Base-by-base conservation (phyloP, 1,140 invertebrate species). In the Drosophila serrata region DNA sequence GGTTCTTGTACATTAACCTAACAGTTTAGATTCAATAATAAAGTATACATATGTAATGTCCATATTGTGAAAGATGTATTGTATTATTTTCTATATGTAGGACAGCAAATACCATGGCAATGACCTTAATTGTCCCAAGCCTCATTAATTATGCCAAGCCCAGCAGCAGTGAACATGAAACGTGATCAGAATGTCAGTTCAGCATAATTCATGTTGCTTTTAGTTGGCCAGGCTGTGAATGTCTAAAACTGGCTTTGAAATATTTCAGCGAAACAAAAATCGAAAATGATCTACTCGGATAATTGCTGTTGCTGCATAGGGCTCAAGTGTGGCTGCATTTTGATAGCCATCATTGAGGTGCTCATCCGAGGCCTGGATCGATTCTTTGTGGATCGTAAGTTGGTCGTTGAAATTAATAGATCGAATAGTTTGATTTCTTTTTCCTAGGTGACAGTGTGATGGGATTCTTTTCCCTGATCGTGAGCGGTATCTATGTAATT, bases 381-480 rank as follows among this genome's bases (percentile, higher is more conserved):
- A 0, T 84, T 75, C 45, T 49, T 88, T 43, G 68, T 90, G 27
- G 84, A 90, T 40, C 67, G 84, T 88, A 59, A 84, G 80, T 82
- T 5, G 4, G 2, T 2, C 1, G 12, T 11, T 4, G 12, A 0
- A 1, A 4, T 29, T 24, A 15, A 9, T 13, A 0, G 12, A 29
- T 51, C 0, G 11, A 33, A 7, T 22, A 11, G 15, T 42, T 17
- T 2, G 0, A 33, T 9, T 11, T 9, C 7, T 11, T n/a, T 2
- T n/a, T 11, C 6, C 0, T 13, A 87, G 82, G 60, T 15, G 73
- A 84, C 13, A 70, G 64, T 3, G 1, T 60, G 4, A 17, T 88
- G 24, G 85, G 80, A 2, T 51, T 43, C n/a, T 8, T 57, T 11
- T 59, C 67, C 0, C 33, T 87, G 1, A 13, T 74, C 0, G 40